Evolutionary conservation across 2,888 invertebrate species (phyloP), one percentile per base, ranked within the genome.

Genomic region (Netelia fuscicornis): DNA sequence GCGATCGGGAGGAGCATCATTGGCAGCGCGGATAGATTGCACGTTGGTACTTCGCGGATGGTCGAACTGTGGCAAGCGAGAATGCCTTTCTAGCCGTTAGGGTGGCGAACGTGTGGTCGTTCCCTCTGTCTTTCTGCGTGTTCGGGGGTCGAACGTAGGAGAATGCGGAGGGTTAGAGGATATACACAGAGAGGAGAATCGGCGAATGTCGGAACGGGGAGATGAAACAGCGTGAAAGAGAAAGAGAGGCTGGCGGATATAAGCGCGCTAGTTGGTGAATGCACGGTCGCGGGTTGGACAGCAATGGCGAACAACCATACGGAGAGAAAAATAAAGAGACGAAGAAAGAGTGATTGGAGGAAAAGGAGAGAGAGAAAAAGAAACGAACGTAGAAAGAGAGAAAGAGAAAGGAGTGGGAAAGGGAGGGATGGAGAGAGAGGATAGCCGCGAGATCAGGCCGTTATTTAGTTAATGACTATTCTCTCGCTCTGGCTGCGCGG

Each of bases 381-480:
- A 64, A 74, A 80, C 71, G 78, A 82, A 76, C 72, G 72, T 60
- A 72, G 44, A 62, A 44, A 44, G 72, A 13, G 58, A 74, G 76
- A 60, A 58, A 79, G 58, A 44, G 23, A 77, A 62, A 74, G 25
- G 64, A 60, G 64, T 77, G 52, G 44, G 23, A 77, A 64, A 74
- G 42, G 64, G 68, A 42, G 79, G 70, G 20, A 65, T 60, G 44
- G 52, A 67, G 83, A 82, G 85, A 72, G 87, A 84, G 86, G 81
- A 86, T 86, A 72, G 75, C 74, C 88, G 87, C 87, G 88, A 86
- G 90, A 90, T 91, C 91, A 87, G 90, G 91, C 91, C 91, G 92
- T 93, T 93, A 93, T 93, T 93, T 93, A 92, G 93, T 93, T 93
- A 93, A 93, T 93, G 93, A 93, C 93, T 93, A 93, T 92, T 93